Evolutionary conservation across 92 coral and sea anemone genomes (phyloP), one percentile per base, ranked within the genome.

Genomic region (Pocillopora meandrina): DNA sequence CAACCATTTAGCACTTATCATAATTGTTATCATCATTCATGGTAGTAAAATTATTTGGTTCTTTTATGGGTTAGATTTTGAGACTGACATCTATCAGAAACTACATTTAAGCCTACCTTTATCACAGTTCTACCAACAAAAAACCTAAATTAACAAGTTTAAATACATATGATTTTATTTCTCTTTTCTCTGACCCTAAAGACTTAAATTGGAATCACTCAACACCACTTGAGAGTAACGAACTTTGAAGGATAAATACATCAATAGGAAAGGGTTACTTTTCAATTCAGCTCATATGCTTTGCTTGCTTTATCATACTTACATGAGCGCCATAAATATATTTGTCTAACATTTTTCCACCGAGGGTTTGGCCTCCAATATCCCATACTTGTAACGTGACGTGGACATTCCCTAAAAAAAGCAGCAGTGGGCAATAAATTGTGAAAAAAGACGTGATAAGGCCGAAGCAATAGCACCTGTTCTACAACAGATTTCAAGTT

Each of bases 381-480:
- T 96, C 99, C 99, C 98, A 96, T 12, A 96, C 95, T 87, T 96
- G 99, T 82, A 96, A 89, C 35, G 99, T 90, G 21, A 96, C 99
- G 70, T 93, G 93, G 14, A 88, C 89, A 82, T 96, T 96, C 5
- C 99, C 99, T 96, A 62, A 23, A 36, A 56, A 47, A 70, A 79
- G 60, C 23, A 49, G 42, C 15, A 76, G 5, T 5, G 13, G 57
- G 19, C 42, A 8, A 61, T n/a, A 57, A 52, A 68, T 17, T 9
- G 55, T 10, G 15, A 58, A 5, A 33, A 63, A 12, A 20, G 35
- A 56, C n/a, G 14, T 34, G 18, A 6, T 63, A 20, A 17, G 12
- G 18, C 12, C 2, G 61, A 33, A 58, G 0, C 36, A 31, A 59
- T 34, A 6, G 31, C 61, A 65, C 61, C 72, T 76, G 52, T 3